Percentiles rank a stretch among this genome's conserved stretches.
Conservation (phyloP, 2,888 invertebrate species). For the Anthoptus insignis region DNA sequence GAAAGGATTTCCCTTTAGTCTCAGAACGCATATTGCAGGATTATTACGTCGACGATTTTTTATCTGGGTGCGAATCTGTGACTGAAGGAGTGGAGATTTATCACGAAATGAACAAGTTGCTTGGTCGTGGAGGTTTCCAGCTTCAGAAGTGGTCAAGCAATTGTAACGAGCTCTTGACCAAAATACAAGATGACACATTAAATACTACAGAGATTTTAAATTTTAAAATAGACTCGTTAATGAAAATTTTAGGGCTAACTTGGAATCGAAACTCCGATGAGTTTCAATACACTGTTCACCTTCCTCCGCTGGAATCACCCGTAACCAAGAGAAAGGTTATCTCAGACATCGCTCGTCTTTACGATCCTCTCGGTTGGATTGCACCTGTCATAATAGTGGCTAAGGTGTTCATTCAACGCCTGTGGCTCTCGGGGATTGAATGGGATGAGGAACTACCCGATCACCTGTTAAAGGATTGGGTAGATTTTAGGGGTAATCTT, state of each 20-base stretch:
- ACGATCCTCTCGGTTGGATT: constrained; percentile 51
- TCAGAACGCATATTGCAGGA: constrained; percentile 17
- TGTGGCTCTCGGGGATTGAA: constrained; percentile 50
- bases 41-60: constrained; percentile 47
- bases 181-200: background rate
- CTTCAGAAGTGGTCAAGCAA: background rate
- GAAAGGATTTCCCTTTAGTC: constrained; percentile 39
- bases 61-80: constrained; percentile 40
- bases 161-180: background rate
- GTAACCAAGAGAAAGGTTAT: constrained; percentile 17
- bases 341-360: constrained; percentile 9
- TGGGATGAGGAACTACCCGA: constrained; percentile 51
- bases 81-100: background rate
- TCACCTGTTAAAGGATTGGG: constrained; percentile 45
- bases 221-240: constrained; percentile 1
- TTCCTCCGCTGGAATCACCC: constrained; percentile 1
- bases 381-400: constrained; percentile 49
- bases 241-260: background rate
- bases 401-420: constrained; percentile 52
- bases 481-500: constrained; percentile 29
- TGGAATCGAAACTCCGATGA: too few relatives aligned
- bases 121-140: background rate
- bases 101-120: background rate
- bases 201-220: background rate
- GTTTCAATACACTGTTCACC: too few relatives aligned